Conservation (phyloP, 1,140 invertebrate genomes). For the Batillaria attramentaria region DNA sequence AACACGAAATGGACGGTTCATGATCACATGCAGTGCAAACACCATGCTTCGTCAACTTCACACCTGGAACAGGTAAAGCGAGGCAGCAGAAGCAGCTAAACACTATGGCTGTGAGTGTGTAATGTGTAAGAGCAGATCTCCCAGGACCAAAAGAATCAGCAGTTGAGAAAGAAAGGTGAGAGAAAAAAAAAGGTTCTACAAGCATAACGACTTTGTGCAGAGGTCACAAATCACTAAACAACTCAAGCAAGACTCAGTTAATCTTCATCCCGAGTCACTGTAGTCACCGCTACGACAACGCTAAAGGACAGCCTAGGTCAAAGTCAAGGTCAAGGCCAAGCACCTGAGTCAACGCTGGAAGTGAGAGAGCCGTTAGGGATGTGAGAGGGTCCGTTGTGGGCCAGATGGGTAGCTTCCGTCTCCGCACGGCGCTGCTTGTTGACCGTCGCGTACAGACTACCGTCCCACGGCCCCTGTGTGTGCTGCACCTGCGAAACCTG, state of each 20-base stretch:
- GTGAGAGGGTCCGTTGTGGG: constrained; percentile 50
- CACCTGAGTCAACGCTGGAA: constrained; percentile 65
- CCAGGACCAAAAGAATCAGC: too few relatives aligned
- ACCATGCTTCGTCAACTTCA: too few relatives aligned
- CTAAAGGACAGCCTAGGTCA: too few relatives aligned
- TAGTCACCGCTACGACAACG: too few relatives aligned
- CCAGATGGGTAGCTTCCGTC: constrained; percentile 24
- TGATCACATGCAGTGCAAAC: too few relatives aligned
- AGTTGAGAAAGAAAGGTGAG: not conserved
- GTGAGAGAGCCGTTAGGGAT: constrained; percentile 48
- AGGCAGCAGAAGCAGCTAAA: too few relatives aligned
- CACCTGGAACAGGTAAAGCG: too few relatives aligned
- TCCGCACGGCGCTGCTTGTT: constrained; percentile 49
- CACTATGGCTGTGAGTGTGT: too few relatives aligned
- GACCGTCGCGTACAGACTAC: constrained; percentile 86
- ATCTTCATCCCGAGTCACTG: too few relatives aligned
- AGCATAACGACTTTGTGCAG: not conserved
- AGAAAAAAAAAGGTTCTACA: not conserved
- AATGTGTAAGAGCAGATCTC: too few relatives aligned
- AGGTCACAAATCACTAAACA: too few relatives aligned
- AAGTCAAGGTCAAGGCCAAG: constrained; percentile 52
- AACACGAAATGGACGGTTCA: too few relatives aligned
- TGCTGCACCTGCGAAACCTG: constrained; percentile 67
- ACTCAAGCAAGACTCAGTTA: not conserved
- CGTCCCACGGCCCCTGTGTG: constrained; percentile 88